Evolutionary conservation across 1,140 invertebrate genomes (phyloP), one percentile per base, ranked within the genome.

Genomic region (Anagrus nilaparvatae): DNA sequence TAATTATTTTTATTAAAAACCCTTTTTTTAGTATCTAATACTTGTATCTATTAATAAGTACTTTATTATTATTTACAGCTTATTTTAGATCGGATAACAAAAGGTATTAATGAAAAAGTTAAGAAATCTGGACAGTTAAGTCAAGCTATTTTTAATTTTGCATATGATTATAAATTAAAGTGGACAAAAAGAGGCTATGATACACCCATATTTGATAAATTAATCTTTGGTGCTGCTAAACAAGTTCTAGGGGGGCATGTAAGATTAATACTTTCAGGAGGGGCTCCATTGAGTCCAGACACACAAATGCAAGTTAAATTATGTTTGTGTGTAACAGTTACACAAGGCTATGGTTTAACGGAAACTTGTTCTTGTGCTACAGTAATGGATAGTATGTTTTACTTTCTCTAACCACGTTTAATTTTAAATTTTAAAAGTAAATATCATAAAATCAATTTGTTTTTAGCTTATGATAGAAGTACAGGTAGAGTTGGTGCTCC

Each of bases 331-430:
- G 82, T 87, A 30, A 82, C 83, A 31, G 78, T 98, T 17, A 78
- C 88, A 34, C 91, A 95, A 61, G 96, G 95, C 32, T 99, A 99
- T 70, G 96, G 95, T 6, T 76, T 98, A 24, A 99, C 96, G 2
- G 95, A 99, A 76, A 97, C 93, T 8, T 87, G 85, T 51, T 94
- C 91, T 3, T 90, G 85, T 56, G 90, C 88, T 19, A 86, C 89
- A 13, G 83, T 95, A 39, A 86, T 89, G 77, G 82, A 92, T 60
- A 67, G 82, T 82, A 70, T 69, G 72, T 74, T 44, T 34, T 42
- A 8, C n/a, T 14, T 27, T 28, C 37, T 12, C 21, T 33, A 21
- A 28, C 34, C 25, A 16, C 7, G 17, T 31, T 24, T 41, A 24
- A 5, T 14, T 44, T 33, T 19, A 21, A 38, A 19, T 18, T 28